Base-by-base conservation (phyloP, 2,797 vertebrate genomes). In the Thaleichthys pacificus region DNA sequence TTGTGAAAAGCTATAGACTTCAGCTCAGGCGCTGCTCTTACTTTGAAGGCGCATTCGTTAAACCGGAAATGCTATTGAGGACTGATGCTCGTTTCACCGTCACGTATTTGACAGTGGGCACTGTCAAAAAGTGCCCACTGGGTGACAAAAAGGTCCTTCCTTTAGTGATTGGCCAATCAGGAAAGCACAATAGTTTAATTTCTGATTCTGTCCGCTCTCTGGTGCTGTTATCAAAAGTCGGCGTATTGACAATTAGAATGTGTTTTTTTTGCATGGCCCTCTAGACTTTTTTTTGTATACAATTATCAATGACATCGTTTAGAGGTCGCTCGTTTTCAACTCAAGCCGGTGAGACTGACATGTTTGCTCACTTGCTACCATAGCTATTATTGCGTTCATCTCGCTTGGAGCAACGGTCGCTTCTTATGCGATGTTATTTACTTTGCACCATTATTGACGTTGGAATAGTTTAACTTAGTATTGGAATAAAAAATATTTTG, bases 81-180 rank as follows among this genome's bases (percentile, higher is more conserved):
- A 47, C 42, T 47, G 42, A 47, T 0, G 42, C 42, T 47, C 42
- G 42, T 47, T 47, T 47, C 9, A 47, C 42, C 3, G 17, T 56
- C 51, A 56, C 51, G 4, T 2, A 17, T 30, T 35, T 17, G 51
- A 62, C 2, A 70, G 1, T 1, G 32, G 5, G 32, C 32, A 8
- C 32, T 35, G 32, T n/a, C n/a, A 35, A 35, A 35, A 35, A 35
- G 0, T n/a, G n/a, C n/a, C n/a, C n/a, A n/a, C n/a, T n/a, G n/a
- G n/a, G n/a, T n/a, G n/a, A n/a, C n/a, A n/a, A n/a, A n/a, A n/a
- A n/a, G 74, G 24, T 67, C 74, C 87, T 92, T 93, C 93, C 93
- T 86, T 83, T n/a, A 57, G 80, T 78, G 32, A 14, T 1, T 1
- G 74, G 49, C 91, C 90, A 92, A 91, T 92, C 89, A 88, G 63